These are phyloP conservation scores for Synergus umbraculus DNA, from an alignment of 2,888 invertebrate species.

Conservation along the genomic window DNA sequence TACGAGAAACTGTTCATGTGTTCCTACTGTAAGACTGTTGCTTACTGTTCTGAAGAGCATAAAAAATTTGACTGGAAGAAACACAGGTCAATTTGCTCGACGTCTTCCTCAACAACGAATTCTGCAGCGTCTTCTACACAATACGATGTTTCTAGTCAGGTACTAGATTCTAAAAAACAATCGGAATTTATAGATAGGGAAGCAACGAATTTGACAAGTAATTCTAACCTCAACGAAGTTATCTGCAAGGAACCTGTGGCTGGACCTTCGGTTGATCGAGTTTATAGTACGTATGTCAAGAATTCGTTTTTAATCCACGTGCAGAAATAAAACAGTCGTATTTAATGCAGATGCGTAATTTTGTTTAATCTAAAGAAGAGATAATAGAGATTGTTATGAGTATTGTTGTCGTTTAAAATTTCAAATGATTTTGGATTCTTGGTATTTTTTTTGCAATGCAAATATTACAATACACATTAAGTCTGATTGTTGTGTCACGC, in stretches of 20 bases:
- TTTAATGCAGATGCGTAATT: neutral
- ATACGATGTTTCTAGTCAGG: constrained; percentile 6
- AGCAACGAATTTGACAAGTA: neutral
- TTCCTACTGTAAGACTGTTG: constrained; percentile 85
- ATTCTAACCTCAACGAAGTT: constrained; percentile 26
- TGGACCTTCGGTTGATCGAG: constrained; percentile 31
- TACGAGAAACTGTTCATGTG: constrained; percentile 84
- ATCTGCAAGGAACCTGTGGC: constrained; percentile 19
- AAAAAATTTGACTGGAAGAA: constrained; percentile 88
- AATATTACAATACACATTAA: too few relatives aligned
- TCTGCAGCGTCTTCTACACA: neutral
- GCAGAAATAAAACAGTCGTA: neutral
- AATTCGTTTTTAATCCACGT: neutral
- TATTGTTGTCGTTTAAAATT: too few relatives aligned
- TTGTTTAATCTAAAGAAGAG: too few relatives aligned
- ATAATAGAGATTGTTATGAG: too few relatives aligned
- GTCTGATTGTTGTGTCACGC: too few relatives aligned
- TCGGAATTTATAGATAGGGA: neutral
- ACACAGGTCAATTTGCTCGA: constrained; percentile 80
- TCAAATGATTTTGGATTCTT: too few relatives aligned
- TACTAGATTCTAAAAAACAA: neutral
- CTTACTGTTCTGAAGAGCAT: constrained; percentile 89
- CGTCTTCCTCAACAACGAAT: neutral
- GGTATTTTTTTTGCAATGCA: too few relatives aligned
- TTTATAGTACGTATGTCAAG: constrained; percentile 11